These are phyloP conservation scores for Aromia moschata DNA, from an alignment of 2,888 invertebrate genomes.

Conservation along the genomic window DNA sequence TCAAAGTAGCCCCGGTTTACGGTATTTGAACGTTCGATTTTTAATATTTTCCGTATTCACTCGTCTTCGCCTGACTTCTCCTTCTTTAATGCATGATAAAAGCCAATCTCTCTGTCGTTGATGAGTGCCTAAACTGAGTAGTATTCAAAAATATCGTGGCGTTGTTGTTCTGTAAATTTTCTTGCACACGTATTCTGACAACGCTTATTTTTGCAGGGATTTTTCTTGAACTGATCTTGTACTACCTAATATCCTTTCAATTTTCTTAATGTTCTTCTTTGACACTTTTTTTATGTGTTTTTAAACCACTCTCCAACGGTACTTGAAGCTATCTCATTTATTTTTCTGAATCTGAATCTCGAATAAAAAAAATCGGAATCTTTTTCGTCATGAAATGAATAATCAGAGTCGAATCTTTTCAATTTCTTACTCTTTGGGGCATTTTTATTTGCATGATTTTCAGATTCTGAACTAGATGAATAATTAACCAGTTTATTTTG, in stretches of 20 bases:
- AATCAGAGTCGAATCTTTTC: slow-evolving; percentile 18
- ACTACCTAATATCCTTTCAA: slow-evolving; percentile 11
- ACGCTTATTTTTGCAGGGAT: slow-evolving; percentile 4
- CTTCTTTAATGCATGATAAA: slow-evolving; percentile 4
- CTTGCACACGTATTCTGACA: slow-evolving; percentile 3
- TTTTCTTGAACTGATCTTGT: slow-evolving; percentile 4
- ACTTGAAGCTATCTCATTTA: no score
- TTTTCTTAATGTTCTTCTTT: slow-evolving; percentile 12
- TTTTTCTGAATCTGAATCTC: slow-evolving; percentile 16
- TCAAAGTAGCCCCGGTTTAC: no score
- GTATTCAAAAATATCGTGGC: slow-evolving; percentile 4
- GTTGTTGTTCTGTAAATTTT: slow-evolving; percentile 6
- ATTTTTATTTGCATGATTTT: neutral
- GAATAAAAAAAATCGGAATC: slow-evolving; percentile 21
- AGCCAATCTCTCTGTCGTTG: slow-evolving; percentile 10
- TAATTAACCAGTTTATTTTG: slow-evolving; percentile 13
- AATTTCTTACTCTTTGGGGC: slow-evolving; percentile 5
- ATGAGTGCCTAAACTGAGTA: slow-evolving; percentile 1
- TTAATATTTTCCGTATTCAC: slow-evolving; percentile 2
- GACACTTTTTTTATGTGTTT: slow-evolving; percentile 1
- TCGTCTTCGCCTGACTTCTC: neutral
- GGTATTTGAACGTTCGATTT: slow-evolving; percentile 3
- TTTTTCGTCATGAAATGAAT: slow-evolving; percentile 20
- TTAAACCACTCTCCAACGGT: slow-evolving; percentile 2
- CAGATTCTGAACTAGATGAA: slow-evolving; percentile 10